These are phyloP conservation scores for Zaprionus ghesquierei DNA, from an alignment of 1,140 invertebrate species.

Conservation along the genomic window DNA sequence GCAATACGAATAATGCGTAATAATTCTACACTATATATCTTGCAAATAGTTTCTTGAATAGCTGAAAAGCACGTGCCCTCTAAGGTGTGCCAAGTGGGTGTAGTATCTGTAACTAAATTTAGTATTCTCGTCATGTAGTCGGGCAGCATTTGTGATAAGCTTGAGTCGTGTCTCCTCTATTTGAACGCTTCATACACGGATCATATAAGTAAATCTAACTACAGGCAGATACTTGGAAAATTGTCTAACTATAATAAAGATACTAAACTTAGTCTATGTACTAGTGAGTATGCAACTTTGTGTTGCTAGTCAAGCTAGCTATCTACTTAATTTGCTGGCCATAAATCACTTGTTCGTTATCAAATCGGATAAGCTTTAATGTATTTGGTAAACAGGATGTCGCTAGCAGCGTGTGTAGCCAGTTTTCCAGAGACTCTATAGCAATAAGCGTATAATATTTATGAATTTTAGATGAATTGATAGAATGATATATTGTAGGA, in stretches of 20 bases:
- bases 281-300: neutral
- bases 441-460: neutral
- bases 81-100: constrained; percentile 13
- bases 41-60: constrained; percentile 1
- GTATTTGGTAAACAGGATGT: constrained; percentile 34
- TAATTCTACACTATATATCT: constrained; percentile 4
- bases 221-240: neutral
- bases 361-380: constrained; percentile 16
- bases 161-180: neutral
- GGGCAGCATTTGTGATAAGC: neutral
- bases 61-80: constrained; percentile 21
- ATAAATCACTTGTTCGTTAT: constrained; percentile 30
- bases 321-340: constrained; percentile 26
- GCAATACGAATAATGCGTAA: neutral
- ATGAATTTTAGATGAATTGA: neutral
- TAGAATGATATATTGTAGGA: too few relatives aligned
- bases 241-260: neutral
- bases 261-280: neutral
- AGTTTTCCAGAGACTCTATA: neutral
- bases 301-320: neutral
- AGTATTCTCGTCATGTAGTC: neutral
- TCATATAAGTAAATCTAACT: neutral
- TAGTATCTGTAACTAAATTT: constrained; percentile 8
- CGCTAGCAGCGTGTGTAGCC: neutral
- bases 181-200: neutral